These are phyloP conservation scores for Noctua fimbriata DNA, from an alignment of 2,888 invertebrate species.

Conservation along the genomic window DNA sequence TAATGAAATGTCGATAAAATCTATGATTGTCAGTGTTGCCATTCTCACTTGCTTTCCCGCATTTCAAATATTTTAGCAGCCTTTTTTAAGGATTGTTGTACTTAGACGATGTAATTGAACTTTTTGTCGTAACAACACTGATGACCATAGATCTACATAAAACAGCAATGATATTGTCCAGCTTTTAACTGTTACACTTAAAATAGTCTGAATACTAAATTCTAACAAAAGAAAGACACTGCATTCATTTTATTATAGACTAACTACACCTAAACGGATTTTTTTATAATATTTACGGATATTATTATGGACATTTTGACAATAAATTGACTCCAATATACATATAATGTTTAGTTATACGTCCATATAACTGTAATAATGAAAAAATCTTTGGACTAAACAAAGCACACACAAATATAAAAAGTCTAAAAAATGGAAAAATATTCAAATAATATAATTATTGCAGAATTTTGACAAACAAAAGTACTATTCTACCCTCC, in stretches of 20 bases:
- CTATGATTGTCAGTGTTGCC: slow-evolving; percentile 61
- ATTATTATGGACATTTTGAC: slow-evolving; percentile 62
- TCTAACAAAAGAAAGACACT: slow-evolving; percentile 75
- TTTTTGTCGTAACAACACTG: slow-evolving; percentile 45
- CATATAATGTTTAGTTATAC: slow-evolving; percentile 67
- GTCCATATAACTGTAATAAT: slow-evolving; percentile 69
- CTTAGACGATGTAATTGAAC: slow-evolving; percentile 38
- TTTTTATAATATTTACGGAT: slow-evolving; percentile 53
- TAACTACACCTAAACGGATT: slow-evolving; percentile 67
- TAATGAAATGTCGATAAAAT: slow-evolving; percentile 45
- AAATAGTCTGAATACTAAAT: slow-evolving; percentile 72
- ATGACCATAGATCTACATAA: slow-evolving; percentile 45
- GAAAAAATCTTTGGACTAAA: slow-evolving; percentile 78
- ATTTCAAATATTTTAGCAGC: slow-evolving; percentile 25
- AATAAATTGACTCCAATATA: slow-evolving; percentile 67
- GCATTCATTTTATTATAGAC: slow-evolving; percentile 67
- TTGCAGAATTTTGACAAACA: slow-evolving; percentile 52
- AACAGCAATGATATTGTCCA: slow-evolving; percentile 73
- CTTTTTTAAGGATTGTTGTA: slow-evolving; percentile 50
- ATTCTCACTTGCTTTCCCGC: slow-evolving; percentile 17
- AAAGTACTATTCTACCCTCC: slow-evolving; percentile 51
- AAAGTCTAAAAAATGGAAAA: slow-evolving; percentile 52
- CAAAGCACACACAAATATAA: slow-evolving; percentile 71
- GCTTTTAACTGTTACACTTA: slow-evolving; percentile 75
- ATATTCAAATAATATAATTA: slow-evolving; percentile 47